phyloP scores from a whole-genome alignment of 1,140 invertebrate genomes.

The Conus ventricosus region DNA sequence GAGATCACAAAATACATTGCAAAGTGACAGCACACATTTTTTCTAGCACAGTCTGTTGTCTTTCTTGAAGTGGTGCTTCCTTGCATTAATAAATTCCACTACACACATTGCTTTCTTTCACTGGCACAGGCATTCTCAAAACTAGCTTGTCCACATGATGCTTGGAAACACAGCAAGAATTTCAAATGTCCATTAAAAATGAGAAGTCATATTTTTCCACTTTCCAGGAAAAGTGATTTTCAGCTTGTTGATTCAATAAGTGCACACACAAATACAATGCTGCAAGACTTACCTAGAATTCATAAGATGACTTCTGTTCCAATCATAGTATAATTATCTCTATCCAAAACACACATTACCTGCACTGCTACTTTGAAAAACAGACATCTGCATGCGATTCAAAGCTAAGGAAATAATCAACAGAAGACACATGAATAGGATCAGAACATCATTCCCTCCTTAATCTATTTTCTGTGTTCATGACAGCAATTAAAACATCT shows the following conservation, averaged over 20 bases:
- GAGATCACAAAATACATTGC: no score
- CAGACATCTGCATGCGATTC: not conserved
- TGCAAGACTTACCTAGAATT: not conserved
- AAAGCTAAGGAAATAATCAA: no score
- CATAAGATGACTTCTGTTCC: not conserved
- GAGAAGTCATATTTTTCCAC: not conserved
- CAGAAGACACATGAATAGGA: not conserved
- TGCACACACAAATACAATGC: no score
- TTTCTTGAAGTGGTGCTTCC: not conserved
- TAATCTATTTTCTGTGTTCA: no score
- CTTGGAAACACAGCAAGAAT: not conserved
- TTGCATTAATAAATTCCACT: not conserved
- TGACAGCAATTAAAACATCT: no score
- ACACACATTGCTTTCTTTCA: not conserved
- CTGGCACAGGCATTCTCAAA: not conserved
- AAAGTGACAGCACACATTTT: no score
- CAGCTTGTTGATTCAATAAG: not conserved
- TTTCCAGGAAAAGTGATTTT: not conserved
- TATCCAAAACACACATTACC: not conserved
- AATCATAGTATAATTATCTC: not conserved
- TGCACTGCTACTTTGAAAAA: not conserved
- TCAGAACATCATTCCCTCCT: not conserved
- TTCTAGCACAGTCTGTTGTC: not conserved
- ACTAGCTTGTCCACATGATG: not conserved
- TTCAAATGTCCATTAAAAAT: not conserved